Evolutionary conservation across 92 coral and sea anemone species (phyloP).

Genomic region (Umimayanthus chanpuru): DNA sequence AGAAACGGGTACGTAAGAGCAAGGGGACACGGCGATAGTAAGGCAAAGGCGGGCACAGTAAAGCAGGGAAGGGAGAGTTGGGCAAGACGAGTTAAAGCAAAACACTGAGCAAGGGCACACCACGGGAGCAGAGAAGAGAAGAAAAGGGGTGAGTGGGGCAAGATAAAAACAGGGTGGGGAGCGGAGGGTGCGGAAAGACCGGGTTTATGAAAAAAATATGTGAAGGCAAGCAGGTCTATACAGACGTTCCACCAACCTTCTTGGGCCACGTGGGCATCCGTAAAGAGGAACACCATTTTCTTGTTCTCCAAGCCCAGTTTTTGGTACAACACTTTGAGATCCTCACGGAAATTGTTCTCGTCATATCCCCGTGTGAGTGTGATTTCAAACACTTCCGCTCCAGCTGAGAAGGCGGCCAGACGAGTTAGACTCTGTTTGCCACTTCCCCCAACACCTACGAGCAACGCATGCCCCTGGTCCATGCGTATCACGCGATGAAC

Average conservation of each 20-base stretch:
- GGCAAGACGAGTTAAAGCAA: neutral
- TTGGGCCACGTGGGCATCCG: slow-evolving; percentile 98
- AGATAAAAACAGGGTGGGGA: neutral
- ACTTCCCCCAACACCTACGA: slow-evolving; percentile 99
- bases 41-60: neutral
- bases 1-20: neutral
- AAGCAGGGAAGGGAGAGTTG: neutral
- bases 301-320: slow-evolving; percentile 94
- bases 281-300: slow-evolving; percentile 92
- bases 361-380: slow-evolving; percentile 97
- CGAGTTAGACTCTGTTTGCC: slow-evolving; percentile 97
- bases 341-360: slow-evolving; percentile 91
- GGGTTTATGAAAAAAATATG: neutral
- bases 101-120: neutral
- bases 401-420: slow-evolving; percentile 96
- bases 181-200: neutral
- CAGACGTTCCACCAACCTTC: slow-evolving; percentile 65
- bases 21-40: neutral
- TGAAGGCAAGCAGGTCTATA: neutral
- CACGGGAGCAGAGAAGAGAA: neutral
- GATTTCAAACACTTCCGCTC: slow-evolving; percentile 97
- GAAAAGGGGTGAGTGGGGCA: neutral
- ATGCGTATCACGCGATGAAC: slow-evolving; percentile 99
- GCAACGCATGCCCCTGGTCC: slow-evolving; percentile 99
- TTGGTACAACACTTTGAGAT: slow-evolving; percentile 89